Evolutionary conservation across 2,797 vertebrate species (phyloP), one percentile per base, ranked within the genome.

Genomic region (Eidolon dupreanum): DNA sequence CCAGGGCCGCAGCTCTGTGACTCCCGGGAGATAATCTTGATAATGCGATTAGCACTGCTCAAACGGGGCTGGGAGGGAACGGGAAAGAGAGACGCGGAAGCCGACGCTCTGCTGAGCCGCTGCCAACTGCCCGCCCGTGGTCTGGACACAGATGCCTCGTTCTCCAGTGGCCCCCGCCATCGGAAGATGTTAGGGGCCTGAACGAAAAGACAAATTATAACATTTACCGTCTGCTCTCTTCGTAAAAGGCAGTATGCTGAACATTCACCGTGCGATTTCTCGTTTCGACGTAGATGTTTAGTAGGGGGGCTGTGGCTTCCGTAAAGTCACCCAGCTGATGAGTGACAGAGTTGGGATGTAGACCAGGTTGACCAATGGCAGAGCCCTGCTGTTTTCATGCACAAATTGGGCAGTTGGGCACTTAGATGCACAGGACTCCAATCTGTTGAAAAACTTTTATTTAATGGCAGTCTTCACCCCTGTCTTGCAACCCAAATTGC

Each of bases 31-130:
- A 93, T 97, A 96, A 97, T 97, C 96, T 94, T 8, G 90, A 94
- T 98, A 96, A 98, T 97, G 83, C 68, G 95, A 97, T 98, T 98
- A 97, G 82, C 2, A 4, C 43, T 13, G 83, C 79, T 59, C 41
- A 63, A 51, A n/a, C 0, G 31, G 22, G 59, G 70, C 89, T 11
- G 51, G 53, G 46, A 78, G 46, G 26, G 43, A 22, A 26, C n/a
- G 89, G 8, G 78, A 8, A 36, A 57, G 43, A 10, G 0, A 41
- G 33, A 26, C 0, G 0, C 4, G 1, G 3, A 15, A 24, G 31
- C 28, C 0, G 10, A 49, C 13, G 33, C 63, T 61, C 55, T 2
- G 0, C 78, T 0, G 11, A 79, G 65, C 73, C 87, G 17, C 89
- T 0, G 1, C 77, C 20, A 8, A 7, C 38, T 13, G 83, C 12